Evolutionary conservation across 2,113 vertebrate genomes (phyloP), one percentile per base, ranked within the genome.

Genomic region (Xenopus borealis): DNA sequence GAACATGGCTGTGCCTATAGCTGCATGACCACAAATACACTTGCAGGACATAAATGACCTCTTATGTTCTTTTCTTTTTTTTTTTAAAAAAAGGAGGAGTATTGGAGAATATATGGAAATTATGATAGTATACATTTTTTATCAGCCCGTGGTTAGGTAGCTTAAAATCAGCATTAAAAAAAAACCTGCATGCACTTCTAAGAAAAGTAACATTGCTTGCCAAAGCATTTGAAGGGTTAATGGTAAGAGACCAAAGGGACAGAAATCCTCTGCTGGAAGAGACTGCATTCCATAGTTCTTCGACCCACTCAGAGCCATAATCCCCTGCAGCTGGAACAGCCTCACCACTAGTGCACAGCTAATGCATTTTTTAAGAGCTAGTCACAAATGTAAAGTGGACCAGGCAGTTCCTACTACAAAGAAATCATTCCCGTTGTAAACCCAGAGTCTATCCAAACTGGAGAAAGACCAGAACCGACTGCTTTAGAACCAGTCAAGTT

Each of bases 291-390:
- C 95, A 95, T 93, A 82, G 88, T 89, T 85, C 90, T 85, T 86
- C 80, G 83, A 90, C 92, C 91, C 91, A 93, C 93, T 96, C 92
- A 93, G 88, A 94, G 94, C 91, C 87, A 82, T 97, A 98, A 98
- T 97, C 95, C 94, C 92, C 93, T 92, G 93, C 96, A 98, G 96
- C 96, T 98, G 95, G 93, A 94, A 91, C 86, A 86, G 87, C 88
- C 90, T 92, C 92, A 90, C 93, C 91, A 75, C 89, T 86, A 89
- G 90, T 91, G 89, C 89, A 92, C 93, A 89, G 92, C 89, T 91
- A 89, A 94, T 93, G 92, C 93, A 97, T 96, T 96, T 95, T 95
- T 95, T 93, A 93, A 93, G 92, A 93, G 91, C 92, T 93, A 92
- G 90, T 94, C 93, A 94, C 94, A 94, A 92, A 93, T 92, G 92